These are phyloP conservation scores for Prunella fulvescens DNA, from an alignment of 2,113 vertebrate genomes.

Conservation along the genomic window DNA sequence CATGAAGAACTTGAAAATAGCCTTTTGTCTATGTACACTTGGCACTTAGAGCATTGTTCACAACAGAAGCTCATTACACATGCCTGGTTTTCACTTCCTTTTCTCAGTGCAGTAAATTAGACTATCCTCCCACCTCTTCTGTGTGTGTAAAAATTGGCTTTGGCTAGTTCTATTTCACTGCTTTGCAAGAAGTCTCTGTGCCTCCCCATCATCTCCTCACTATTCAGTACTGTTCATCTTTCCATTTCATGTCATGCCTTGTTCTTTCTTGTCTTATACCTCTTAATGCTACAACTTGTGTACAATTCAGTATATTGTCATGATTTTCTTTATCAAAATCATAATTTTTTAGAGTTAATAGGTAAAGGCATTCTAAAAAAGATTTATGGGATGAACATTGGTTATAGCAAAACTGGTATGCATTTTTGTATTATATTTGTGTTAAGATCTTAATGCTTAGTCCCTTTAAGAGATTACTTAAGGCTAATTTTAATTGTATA, in stretches of 20 bases:
- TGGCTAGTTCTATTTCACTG: background rate
- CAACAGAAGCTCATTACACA: background rate
- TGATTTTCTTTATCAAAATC: background rate
- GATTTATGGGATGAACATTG: background rate
- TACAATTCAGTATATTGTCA: background rate
- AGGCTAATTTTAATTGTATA: background rate
- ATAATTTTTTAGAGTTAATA: background rate
- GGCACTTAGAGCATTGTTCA: background rate
- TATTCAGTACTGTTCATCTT: background rate
- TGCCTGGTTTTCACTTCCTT: background rate
- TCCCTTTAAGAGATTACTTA: background rate
- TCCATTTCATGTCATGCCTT: background rate
- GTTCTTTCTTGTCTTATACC: background rate
- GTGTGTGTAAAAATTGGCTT: background rate
- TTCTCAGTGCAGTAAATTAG: background rate
- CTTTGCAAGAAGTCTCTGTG: background rate
- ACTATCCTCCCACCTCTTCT: background rate
- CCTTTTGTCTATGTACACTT: background rate
- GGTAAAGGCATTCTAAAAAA: background rate
- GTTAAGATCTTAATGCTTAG: background rate
- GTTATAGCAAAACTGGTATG: background rate
- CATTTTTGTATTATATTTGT: background rate
- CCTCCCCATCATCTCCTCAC: background rate
- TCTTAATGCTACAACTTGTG: background rate
- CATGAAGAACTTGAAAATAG: background rate